These are phyloP conservation scores for Tokudaia tokunoshimensis DNA, from an alignment of 2,797 vertebrate genomes.

Conservation along the genomic window DNA sequence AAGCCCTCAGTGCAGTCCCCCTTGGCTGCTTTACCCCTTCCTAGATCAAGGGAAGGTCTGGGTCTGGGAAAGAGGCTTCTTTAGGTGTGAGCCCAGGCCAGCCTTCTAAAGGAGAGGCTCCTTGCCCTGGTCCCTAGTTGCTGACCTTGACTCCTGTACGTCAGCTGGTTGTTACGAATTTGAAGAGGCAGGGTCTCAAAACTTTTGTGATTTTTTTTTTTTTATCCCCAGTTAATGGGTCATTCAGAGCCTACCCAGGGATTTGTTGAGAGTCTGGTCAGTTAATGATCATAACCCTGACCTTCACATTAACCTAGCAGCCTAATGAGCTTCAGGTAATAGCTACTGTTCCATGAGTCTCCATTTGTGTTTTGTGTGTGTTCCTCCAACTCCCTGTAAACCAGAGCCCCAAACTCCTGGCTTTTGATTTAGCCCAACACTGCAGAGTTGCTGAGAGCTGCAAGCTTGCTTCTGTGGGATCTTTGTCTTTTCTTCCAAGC, in stretches of 20 bases:
- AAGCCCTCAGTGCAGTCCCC: constrained; percentile 63
- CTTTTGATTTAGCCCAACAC: background rate
- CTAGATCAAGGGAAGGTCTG: constrained; percentile 16
- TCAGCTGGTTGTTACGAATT: constrained; percentile 63
- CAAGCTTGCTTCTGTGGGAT: background rate
- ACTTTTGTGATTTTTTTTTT: constrained; percentile 69
- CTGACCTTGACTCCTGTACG: background rate
- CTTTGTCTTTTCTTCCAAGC: background rate
- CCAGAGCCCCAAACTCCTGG: background rate
- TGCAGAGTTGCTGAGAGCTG: background rate
- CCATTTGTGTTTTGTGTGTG: background rate
- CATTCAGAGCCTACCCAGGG: constrained; percentile 77
- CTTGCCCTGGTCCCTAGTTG: background rate
- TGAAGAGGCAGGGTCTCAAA: constrained; percentile 69
- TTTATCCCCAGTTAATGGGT: constrained; percentile 75
- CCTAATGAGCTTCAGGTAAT: constrained; percentile 83
- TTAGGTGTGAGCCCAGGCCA: constrained; percentile 2
- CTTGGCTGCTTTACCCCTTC: background rate
- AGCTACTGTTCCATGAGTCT: constrained; percentile 41
- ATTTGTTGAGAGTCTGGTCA: constrained; percentile 77
- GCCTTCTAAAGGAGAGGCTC: background rate
- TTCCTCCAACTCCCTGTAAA: background rate
- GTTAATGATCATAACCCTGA: constrained; percentile 79
- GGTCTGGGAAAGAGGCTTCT: background rate
- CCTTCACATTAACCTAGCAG: constrained; percentile 79